Conservation (phyloP, 2,797 vertebrate genomes). For the Poeciliopsis paucimaculata region DNA sequence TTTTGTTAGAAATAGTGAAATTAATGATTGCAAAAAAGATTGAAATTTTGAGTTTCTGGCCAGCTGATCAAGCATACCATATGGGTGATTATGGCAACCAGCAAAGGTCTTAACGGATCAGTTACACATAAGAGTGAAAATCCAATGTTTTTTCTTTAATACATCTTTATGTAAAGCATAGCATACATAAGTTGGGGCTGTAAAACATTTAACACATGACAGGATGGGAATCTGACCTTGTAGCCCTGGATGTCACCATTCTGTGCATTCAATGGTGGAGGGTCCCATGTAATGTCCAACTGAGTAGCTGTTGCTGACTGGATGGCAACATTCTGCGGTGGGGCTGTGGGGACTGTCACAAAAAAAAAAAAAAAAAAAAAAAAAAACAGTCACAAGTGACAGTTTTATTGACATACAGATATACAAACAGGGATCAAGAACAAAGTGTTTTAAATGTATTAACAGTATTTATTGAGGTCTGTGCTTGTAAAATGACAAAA, state of each 20-base stretch:
- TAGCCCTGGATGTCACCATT: constrained; percentile 98
- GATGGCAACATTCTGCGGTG: constrained; percentile 88
- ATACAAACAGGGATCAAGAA: background rate
- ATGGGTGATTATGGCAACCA: background rate
- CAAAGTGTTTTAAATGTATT: background rate
- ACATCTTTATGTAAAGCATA: background rate
- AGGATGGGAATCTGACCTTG: constrained; percentile 81
- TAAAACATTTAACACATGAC: background rate
- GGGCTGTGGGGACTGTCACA: constrained; percentile 87
- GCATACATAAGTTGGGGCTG: background rate
- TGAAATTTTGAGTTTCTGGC: background rate
- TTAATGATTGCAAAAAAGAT: background rate
- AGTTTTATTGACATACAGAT: background rate
- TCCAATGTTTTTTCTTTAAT: background rate
- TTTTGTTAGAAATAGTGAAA: background rate
- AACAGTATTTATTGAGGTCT: background rate
- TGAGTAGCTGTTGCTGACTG: constrained; percentile 90
- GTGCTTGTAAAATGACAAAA: background rate
- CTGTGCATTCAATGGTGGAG: constrained; percentile 87
- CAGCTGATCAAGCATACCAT: background rate
- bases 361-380: background rate
- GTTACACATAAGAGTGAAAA: background rate
- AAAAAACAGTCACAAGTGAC: background rate
- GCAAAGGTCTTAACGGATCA: background rate
- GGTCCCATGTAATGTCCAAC: constrained; percentile 94